Evolutionary conservation across 2,888 invertebrate species (phyloP), one percentile per base, ranked within the genome.

Genomic region (Thera britannica): DNA sequence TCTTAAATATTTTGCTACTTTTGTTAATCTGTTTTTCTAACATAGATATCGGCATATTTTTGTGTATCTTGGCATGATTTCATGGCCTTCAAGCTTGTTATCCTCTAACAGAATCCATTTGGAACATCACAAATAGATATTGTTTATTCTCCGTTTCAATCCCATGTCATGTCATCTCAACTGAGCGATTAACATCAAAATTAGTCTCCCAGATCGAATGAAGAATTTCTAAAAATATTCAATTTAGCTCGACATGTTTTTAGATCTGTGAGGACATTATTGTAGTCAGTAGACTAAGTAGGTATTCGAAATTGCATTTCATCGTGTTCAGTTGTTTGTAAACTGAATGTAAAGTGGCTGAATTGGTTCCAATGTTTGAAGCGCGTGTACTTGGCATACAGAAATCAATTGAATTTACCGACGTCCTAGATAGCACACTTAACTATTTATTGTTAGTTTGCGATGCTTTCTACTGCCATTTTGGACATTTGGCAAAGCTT

Each of bases 311-410:
- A 81, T 82, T 75, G 77, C 69, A 79, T 82, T 77, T 76, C 73
- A 81, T 83, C 83, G 78, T 80, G 71, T 69, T 70, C 75, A 72
- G 72, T 79, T 73, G 78, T 72, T 72, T 72, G 70, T 67, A 79
- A 79, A 79, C 75, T 75, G 82, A 83, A 82, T 85, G 79, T 82
- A 82, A 85, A 87, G 81, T 87, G 84, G 79, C 68, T 79, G 75
- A 80, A 87, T 88, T 84, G 83, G 74, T 76, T 76, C 70, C 75
- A 72, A 52, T 34, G 44, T 8, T 51, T 34, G 34, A 52, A 67
- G 71, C 82, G 76, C 78, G 73, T 76, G 74, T 77, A 74, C 72
- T 77, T 74, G 58, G 72, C 76, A 9, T 46, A 75, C 76, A 76
- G 76, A 76, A 76, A 83, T 82, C 80, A 83, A 83, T 85, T 83